A percentile compares a stretch with the other conserved stretches of the same genome.
Evolutionary conservation across 2,888 invertebrate genomes (phyloP).

Genomic region (Coelinius sp.): DNA sequence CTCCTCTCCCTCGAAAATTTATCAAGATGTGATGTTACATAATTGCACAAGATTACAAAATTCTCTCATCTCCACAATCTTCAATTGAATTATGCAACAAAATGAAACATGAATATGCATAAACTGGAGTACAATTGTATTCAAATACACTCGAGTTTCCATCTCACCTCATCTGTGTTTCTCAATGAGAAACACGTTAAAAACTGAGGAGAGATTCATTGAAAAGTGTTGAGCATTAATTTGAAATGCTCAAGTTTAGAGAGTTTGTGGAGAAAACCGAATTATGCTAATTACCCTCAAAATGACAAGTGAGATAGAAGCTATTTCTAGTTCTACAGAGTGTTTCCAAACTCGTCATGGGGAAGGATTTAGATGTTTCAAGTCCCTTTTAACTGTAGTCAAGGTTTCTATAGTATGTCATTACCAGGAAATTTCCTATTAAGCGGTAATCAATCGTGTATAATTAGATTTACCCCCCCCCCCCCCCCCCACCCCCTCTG

Average conservation of each 20-base stretch:
- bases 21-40: neutral
- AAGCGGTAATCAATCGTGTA: constrained; percentile 8
- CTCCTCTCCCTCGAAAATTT: neutral
- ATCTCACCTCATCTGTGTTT: neutral
- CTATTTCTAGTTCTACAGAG: constrained; percentile 29
- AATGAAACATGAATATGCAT: neutral
- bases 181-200: constrained; percentile 26
- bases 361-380: constrained; percentile 35
- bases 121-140: neutral
- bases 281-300: constrained; percentile 71
- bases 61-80: neutral
- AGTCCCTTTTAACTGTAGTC: constrained; percentile 11
- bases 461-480: neutral
- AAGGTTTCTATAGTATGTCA: constrained; percentile 7
- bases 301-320: constrained; percentile 46
- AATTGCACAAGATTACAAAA: neutral
- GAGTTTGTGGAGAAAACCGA: constrained; percentile 72
- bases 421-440: constrained; percentile 19
- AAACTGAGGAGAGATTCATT: constrained; percentile 38
- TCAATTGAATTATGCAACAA: neutral
- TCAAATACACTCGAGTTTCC: neutral
- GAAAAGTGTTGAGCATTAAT: constrained; percentile 31
- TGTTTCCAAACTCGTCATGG: constrained; percentile 44
- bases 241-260: constrained; percentile 18
- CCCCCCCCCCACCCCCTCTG: neutral